Conservation (phyloP, 2,113 vertebrate species). For the Dermatemys mawii region DNA sequence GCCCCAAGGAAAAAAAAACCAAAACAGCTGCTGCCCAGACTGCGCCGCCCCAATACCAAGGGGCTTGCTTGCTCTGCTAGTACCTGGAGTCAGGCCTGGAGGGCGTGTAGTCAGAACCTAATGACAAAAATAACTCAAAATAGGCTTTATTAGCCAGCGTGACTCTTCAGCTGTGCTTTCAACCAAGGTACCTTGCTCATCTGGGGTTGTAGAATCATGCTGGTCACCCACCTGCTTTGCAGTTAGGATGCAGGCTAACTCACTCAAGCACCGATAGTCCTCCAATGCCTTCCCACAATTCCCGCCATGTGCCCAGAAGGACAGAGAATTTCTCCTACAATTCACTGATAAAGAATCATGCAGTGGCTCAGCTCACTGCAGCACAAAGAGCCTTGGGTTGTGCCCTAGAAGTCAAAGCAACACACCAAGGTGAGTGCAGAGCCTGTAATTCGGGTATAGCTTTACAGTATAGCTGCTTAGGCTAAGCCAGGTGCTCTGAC, state of each 20-base stretch:
- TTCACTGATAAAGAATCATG: background rate
- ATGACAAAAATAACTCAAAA: background rate
- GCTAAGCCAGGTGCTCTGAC: background rate
- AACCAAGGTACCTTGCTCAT: rapidly evolving
- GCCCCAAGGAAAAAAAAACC: too few relatives aligned
- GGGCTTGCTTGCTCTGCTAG: too few relatives aligned
- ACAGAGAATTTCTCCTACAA: background rate
- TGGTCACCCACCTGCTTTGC: background rate
- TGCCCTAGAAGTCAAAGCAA: background rate
- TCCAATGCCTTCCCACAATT: background rate
- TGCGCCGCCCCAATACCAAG: too few relatives aligned
- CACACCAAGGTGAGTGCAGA: background rate
- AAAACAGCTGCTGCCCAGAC: too few relatives aligned
- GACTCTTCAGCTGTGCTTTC: background rate
- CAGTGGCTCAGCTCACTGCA: background rate
- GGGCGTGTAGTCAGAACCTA: background rate
- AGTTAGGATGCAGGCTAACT: background rate
- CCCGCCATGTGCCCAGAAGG: background rate
- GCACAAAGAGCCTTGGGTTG: background rate
- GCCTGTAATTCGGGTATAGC: background rate
- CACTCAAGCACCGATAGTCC: background rate
- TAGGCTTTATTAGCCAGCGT: rapidly evolving
- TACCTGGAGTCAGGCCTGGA: too few relatives aligned
- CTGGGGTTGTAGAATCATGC: background rate
- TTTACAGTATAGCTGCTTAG: background rate